Base-by-base conservation (phyloP, 2,888 invertebrate genomes). In the Julus scanicus region DNA sequence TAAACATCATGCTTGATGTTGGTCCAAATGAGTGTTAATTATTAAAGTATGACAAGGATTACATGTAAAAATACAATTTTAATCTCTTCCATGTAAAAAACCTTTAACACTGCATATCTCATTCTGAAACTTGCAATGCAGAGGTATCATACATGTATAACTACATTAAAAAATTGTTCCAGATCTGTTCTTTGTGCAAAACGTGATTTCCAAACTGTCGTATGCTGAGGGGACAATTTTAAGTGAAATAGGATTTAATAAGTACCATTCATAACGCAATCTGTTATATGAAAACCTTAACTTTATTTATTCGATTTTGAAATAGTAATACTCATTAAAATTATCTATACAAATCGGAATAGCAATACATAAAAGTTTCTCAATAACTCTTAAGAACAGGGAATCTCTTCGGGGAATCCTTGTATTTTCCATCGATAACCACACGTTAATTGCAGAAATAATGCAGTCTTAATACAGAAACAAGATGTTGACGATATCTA, bases 1-100 rank as follows among this genome's bases (percentile, higher is more conserved):
- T 44, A 44, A 5, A 44, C 44, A 44, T 44, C 44, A 44, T 6
- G 6, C 44, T 44, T 63, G 20, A n/a, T n/a, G 63, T 63, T n/a
- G 20, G 8, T 20, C 20, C 4, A 63, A 53, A 8, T 15, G 53
- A n/a, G n/a, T n/a, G n/a, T n/a, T n/a, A n/a, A 4, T 71, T 71
- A 71, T 71, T 11, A n/a, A 71, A 71, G 71, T 20, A 71, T 71
- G 0, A 80, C 80, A 80, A 37, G 4, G 29, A 29, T 13, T 39
- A 37, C 80, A 39, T 80, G 37, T 39, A 80, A 80, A 80, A 80
- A 37, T 80, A 80, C 15, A 63, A 80, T 37, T 80, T 80, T 80
- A 80, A 80, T 80, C 44, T 8, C 44, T 44, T 5, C 44, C 5
- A 44, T 8, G 1, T 44, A 44, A 44, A 44, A 44, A 11, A 53